Base-by-base conservation (phyloP, 2,113 vertebrate species). In the Grus americana region DNA sequence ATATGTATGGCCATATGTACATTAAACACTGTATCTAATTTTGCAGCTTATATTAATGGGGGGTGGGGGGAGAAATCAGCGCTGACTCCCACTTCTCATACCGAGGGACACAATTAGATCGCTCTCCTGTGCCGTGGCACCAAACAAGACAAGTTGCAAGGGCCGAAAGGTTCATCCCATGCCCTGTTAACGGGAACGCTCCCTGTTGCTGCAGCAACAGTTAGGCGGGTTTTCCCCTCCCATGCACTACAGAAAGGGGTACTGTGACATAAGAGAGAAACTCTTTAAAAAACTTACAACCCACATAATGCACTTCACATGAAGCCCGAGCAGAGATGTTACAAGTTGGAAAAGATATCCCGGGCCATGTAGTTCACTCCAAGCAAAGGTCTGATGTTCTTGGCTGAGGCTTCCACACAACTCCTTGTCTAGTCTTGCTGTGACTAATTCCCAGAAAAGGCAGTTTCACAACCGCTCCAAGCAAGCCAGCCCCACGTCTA, bases 401-500 rank as follows among this genome's bases (percentile, higher is more conserved):
- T 91, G 89, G 75, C 92, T 40, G 66, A 57, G 55, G 46, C 26
- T 94, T 95, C 83, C 75, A 90, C 44, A 15, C 59, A 86, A 57
- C 58, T 93, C 89, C 63, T 89, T 96, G 87, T 84, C 95, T 93
- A 70, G 94, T 97, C 95, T 96, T 92, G 94, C 79, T 30, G 54
- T 92, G 91, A 94, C 72, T 96, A 81, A 96, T 96, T 97, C 88
- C 76, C 93, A 97, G 94, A 96, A 97, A 87, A 93, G 79, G 79
- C 92, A 84, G 86, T 97, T 98, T 97, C 96, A 96, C 90, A 96
- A 97, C 23, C 18, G 42, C 80, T 72, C 52, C 11, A 57, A 16
- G 92, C 71, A 80, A 95, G 90, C 76, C 83, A 92, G 85, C 68
- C 67, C 80, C 70, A 81, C 29, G 83, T 86, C 88, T 97, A 93